These are phyloP conservation scores for Zophobas morio DNA, from an alignment of 1,140 invertebrate species.

Conservation along the genomic window DNA sequence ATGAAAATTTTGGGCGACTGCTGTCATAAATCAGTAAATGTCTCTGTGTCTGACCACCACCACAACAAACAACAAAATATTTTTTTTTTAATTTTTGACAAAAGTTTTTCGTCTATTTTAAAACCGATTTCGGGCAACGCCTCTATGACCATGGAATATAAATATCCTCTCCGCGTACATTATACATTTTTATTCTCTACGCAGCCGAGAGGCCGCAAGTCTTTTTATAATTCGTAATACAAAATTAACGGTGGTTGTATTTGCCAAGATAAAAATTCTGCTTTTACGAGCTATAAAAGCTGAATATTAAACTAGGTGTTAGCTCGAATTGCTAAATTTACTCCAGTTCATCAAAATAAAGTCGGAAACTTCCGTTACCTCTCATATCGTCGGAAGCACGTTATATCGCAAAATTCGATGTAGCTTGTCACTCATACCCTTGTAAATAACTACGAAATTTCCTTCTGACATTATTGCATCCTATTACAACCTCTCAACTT, in stretches of 20 bases:
- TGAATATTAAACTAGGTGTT: constrained; percentile 26
- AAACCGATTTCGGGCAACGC: neutral
- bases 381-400: neutral
- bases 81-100: neutral
- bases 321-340: constrained; percentile 11
- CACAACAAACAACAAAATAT: neutral
- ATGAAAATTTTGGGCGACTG: no score
- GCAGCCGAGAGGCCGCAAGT: neutral
- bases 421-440: constrained; percentile 11
- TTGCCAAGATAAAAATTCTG: neutral
- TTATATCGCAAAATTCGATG: constrained; percentile 7
- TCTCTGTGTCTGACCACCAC: neutral
- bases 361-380: neutral
- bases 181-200: no score
- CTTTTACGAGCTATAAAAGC: constrained; percentile 17
- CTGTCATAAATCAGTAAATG: neutral
- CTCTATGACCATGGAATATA: no score
- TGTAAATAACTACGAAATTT: constrained; percentile 27
- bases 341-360: neutral
- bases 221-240: neutral
- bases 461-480: constrained; percentile 9
- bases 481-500: constrained; percentile 14
- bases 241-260: constrained; percentile 1
- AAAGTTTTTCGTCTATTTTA: neutral
- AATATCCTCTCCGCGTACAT: no score